Conservation (phyloP, 2,113 vertebrate genomes). For the Laticauda colubrina region DNA sequence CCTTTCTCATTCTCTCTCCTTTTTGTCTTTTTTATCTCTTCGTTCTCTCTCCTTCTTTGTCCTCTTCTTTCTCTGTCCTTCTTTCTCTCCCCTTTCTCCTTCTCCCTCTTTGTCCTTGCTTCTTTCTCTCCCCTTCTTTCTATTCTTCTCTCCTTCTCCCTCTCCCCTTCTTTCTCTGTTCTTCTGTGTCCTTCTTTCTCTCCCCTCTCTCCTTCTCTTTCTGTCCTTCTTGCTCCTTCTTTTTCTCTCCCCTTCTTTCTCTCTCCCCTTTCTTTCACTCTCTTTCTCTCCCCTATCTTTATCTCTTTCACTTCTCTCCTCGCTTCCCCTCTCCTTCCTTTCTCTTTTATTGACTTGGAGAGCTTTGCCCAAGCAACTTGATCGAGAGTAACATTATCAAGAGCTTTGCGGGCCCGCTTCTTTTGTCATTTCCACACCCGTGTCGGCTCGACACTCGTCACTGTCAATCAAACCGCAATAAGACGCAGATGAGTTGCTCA, state of each 20-base stretch:
- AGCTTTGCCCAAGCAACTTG: constrained; percentile 89
- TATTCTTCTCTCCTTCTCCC: too few relatives aligned
- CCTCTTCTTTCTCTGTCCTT: too few relatives aligned
- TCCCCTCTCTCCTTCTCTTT: constrained; percentile 58
- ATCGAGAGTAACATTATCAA: constrained; percentile 97
- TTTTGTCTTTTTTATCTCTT: too few relatives aligned
- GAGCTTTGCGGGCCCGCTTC: constrained; percentile 88
- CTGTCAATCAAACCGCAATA: constrained; percentile 99
- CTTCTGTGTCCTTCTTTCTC: too few relatives aligned
- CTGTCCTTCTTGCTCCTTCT: neutral
- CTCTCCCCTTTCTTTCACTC: constrained; percentile 46
- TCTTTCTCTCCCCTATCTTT: neutral
- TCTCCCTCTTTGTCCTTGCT: too few relatives aligned
- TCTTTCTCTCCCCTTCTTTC: too few relatives aligned
- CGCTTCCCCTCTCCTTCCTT: constrained; percentile 51
- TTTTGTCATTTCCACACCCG: constrained; percentile 90
- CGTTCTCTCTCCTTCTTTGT: too few relatives aligned
- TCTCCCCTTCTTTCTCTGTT: too few relatives aligned
- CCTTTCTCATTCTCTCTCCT: constrained; percentile 47
- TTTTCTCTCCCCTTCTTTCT: constrained; percentile 26
- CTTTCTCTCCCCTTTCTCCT: constrained; percentile 31
- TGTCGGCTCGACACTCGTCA: constrained; percentile 92
- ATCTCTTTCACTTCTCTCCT: constrained; percentile 30
- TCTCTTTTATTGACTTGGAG: constrained; percentile 84
- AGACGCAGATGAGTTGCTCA: constrained; percentile 98